Evolutionary conservation across 2,797 vertebrate species (phyloP).

Genomic region (Apogon hyalosoma): DNA sequence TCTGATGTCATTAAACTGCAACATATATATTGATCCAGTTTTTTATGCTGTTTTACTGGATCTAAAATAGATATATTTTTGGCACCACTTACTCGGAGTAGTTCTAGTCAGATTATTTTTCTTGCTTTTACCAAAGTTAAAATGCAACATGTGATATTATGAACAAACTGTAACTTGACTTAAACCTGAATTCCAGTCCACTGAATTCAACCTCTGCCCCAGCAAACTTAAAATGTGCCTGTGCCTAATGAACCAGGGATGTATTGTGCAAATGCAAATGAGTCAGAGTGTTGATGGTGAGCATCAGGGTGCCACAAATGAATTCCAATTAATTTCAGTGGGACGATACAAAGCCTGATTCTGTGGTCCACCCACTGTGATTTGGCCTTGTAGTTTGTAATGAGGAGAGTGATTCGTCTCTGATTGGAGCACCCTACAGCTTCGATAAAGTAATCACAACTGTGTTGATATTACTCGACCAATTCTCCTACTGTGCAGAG

Average conservation of each 20-base stretch:
- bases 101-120: conserved; percentile 12
- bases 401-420: conserved; percentile 68
- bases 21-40: too few relatives aligned
- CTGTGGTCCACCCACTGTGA: conserved; percentile 70
- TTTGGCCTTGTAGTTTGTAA: conserved; percentile 69
- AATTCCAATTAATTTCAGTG: conserved; percentile 72
- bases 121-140: neutral
- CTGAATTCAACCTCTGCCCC: conserved; percentile 10
- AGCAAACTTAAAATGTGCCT: conserved; percentile 28
- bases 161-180: neutral
- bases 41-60: too few relatives aligned
- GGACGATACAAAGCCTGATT: conserved; percentile 58
- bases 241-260: conserved; percentile 30
- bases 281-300: conserved; percentile 57
- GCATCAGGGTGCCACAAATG: conserved; percentile 65
- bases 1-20: too few relatives aligned
- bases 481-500: conserved; percentile 59
- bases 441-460: conserved; percentile 75
- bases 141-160: conserved; percentile 4
- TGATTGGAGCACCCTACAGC: conserved; percentile 72
- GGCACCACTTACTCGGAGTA: neutral
- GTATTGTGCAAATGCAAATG: conserved; percentile 45
- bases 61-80: too few relatives aligned
- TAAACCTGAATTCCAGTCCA: conserved; percentile 9
- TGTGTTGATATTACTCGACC: conserved; percentile 73